Evolutionary conservation across 2,888 invertebrate species (phyloP).

Genomic region (Pterobdella sp.): DNA sequence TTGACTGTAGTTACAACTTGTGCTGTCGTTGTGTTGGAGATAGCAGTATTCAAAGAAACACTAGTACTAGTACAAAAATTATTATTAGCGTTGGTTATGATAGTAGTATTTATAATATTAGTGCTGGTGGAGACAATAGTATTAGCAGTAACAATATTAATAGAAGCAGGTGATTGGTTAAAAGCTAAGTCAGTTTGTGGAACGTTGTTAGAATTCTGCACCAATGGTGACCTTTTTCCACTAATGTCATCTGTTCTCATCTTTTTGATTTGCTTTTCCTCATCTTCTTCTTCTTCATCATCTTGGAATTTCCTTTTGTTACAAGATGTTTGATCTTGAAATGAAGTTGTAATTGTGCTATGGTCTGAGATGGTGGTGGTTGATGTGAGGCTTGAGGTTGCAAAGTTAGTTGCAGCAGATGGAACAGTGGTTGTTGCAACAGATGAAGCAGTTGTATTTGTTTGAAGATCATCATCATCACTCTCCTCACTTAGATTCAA

Average conservation of each 20-base stretch:
- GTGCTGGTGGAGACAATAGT: not conserved
- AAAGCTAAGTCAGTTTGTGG: no score
- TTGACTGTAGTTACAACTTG: not conserved
- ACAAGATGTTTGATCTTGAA: not conserved
- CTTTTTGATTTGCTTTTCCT: no score
- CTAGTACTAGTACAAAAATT: not conserved
- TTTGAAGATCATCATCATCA: conserved; percentile 9
- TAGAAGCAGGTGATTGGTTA: not conserved
- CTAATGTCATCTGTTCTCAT: no score
- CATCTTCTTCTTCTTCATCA: conserved; percentile 14
- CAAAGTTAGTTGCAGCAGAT: not conserved
- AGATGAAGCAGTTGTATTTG: not conserved
- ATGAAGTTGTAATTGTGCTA: not conserved
- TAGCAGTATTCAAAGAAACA: not conserved
- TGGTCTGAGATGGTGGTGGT: not conserved
- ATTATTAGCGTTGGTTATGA: not conserved
- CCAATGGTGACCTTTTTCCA: no score
- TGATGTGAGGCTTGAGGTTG: not conserved
- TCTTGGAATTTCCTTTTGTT: not conserved
- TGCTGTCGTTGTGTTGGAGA: not conserved
- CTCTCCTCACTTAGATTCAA: not conserved
- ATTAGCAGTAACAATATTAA: not conserved
- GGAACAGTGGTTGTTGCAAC: not conserved
- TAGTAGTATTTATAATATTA: not conserved
- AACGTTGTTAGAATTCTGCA: no score